phyloP scores from a whole-genome alignment of 1,140 invertebrate species.

The Zaprionus ornatus region DNA sequence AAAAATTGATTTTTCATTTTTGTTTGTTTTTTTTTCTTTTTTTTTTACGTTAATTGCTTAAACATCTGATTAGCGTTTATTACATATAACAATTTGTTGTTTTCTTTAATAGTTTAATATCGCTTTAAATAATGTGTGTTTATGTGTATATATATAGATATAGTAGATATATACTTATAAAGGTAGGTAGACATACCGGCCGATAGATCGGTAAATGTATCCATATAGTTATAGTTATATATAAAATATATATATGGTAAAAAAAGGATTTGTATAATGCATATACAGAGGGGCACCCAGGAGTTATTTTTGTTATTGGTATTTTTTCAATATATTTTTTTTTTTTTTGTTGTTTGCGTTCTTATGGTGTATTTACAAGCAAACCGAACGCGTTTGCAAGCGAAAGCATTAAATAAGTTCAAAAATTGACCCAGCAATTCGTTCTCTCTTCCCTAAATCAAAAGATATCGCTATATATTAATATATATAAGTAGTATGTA shows the following conservation, averaged over 20 bases:
- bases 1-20: conserved; percentile 19
- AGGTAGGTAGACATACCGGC: background rate
- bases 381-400: conserved; percentile 18
- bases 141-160: conserved; percentile 41
- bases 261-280: conserved; percentile 8
- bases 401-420: conserved; percentile 9
- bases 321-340: background rate
- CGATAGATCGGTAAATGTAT: background rate
- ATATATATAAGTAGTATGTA: conserved; percentile 7
- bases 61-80: conserved; percentile 39
- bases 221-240: conserved; percentile 24
- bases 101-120: conserved; percentile 45
- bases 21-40: conserved; percentile 12
- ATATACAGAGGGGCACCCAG: background rate
- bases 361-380: background rate
- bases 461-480: conserved; percentile 3
- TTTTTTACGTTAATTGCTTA: conserved; percentile 38
- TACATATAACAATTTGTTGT: conserved; percentile 41
- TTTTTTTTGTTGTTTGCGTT: background rate
- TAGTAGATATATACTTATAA: conserved; percentile 36
- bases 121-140: conserved; percentile 33
- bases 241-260: conserved; percentile 29
- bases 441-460: background rate
- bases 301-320: background rate
- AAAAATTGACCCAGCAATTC: conserved; percentile 42